Evolutionary conservation across 53 echinoderm and acorn worm species (phyloP), one percentile per base, ranked within the genome.

Genomic region (Apostichopus leukothele): DNA sequence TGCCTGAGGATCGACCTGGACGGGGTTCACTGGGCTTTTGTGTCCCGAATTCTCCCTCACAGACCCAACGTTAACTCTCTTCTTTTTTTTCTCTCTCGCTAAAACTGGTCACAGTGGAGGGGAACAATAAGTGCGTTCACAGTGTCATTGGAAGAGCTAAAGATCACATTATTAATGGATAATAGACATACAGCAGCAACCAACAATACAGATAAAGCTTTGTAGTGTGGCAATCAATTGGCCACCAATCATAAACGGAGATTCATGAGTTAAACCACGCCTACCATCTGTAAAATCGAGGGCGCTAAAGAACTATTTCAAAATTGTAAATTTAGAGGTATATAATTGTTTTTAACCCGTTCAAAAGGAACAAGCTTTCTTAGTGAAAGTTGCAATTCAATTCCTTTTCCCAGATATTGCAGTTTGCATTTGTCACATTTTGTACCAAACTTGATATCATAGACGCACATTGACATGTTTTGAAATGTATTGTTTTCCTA

Each of bases 151-250:
- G 53, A 51, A 11, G 39, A 79, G 50, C n/a, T 9, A 51, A 53
- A 52, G 79, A 53, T 79, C 39, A 39, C 39, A 79, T 79, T 79
- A 79, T 79, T 50, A 52, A 79, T 79, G 79, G 51, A 14, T 79
- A 79, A 79, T 79, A 51, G 79, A 16, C 79, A 51, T 51, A 19
- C 79, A 52, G 51, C 79, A 52, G 51, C 52, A 52, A 79, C 19
- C 53, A 79, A 50, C n/a, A 79, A 79, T 52, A 39, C 39, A 39
- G 0, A 39, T 39, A 39, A 39, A 39, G 39, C 39, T 39, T 39
- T 39, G 39, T 39, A 39, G 39, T 39, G 39, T 52, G n/a, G 79
- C 79, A 50, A 79, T 39, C 16, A 50, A 50, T 54, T 51, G 79
- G 51, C 53, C 53, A 79, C 79, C 79, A 79, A 79, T 79, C 79